phyloP scores from a whole-genome alignment of 2,888 invertebrate genomes.

The Bombylius major region DNA sequence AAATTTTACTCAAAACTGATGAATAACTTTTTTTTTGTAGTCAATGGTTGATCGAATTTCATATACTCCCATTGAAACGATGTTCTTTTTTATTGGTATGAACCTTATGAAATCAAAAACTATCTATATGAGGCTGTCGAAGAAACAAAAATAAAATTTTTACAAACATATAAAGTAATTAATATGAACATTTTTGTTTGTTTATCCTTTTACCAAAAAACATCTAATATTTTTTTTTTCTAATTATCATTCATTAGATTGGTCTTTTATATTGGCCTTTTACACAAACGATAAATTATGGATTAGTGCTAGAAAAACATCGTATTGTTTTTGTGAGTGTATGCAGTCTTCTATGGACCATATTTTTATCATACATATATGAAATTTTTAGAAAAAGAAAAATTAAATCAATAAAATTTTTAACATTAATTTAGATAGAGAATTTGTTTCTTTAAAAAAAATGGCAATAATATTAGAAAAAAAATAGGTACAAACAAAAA shows the following conservation, averaged over 20 bases:
- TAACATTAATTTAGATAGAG: no score
- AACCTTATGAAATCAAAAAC: conserved; percentile 56
- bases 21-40: no score
- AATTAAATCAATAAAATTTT: not conserved
- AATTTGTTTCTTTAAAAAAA: no score
- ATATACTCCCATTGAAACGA: conserved; percentile 63
- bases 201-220: no score
- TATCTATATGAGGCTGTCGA: conserved; percentile 45
- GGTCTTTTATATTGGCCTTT: conserved; percentile 59
- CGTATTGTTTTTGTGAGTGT: conserved; percentile 57
- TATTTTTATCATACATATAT: conserved; percentile 64
- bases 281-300: conserved; percentile 61
- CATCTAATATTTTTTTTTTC: not conserved
- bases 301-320: conserved; percentile 57
- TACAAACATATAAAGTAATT: conserved; percentile 48
- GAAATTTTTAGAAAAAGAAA: conserved; percentile 43
- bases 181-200: no score
- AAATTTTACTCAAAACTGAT: not conserved
- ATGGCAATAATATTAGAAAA: no score
- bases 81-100: conserved; percentile 64
- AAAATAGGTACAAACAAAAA: no score
- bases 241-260: no score
- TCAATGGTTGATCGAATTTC: conserved; percentile 61
- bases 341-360: conserved; percentile 64
- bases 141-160: conserved; percentile 57